These are phyloP conservation scores for Calidris pugnax DNA, from an alignment of 2,113 vertebrate species.

Conservation along the genomic window DNA sequence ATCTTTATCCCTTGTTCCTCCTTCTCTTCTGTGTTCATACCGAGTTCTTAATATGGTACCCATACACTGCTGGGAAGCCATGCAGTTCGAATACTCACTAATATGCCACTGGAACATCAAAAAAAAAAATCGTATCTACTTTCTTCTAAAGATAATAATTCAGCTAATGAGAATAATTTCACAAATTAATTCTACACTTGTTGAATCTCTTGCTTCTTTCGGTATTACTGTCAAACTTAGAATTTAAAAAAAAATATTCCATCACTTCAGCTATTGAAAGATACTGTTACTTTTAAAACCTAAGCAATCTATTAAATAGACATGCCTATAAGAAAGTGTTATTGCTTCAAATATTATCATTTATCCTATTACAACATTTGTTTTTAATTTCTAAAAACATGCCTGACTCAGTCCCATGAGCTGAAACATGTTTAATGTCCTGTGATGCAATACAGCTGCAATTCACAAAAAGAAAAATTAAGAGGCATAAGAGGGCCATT, in stretches of 20 bases:
- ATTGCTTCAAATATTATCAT: slow-evolving; percentile 68
- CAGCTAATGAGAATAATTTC: background rate
- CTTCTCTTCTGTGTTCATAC: background rate
- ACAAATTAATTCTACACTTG: background rate
- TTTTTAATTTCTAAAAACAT: slow-evolving; percentile 83
- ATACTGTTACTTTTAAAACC: slow-evolving; percentile 47
- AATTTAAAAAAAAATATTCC: background rate
- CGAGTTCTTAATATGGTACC: background rate
- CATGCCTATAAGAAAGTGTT: slow-evolving; percentile 75
- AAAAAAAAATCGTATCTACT: background rate
- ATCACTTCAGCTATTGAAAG: background rate
- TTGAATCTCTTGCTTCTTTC: background rate
- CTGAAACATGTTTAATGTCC: slow-evolving; percentile 83
- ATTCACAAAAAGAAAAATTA: slow-evolving; percentile 77
- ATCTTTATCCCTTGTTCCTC: background rate
- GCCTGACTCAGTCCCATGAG: slow-evolving; percentile 74
- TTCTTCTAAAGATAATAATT: background rate
- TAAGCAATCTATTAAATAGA: slow-evolving; percentile 76
- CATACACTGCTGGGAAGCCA: background rate
- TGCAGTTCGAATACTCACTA: background rate
- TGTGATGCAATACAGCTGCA: slow-evolving; percentile 73
- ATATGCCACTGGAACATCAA: background rate
- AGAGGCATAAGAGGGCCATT: slow-evolving; percentile 76
- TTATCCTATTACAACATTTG: slow-evolving; percentile 78
- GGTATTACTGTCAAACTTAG: background rate